Evolutionary conservation across 2,797 vertebrate genomes (phyloP).

Genomic region (Poecilia gillii): DNA sequence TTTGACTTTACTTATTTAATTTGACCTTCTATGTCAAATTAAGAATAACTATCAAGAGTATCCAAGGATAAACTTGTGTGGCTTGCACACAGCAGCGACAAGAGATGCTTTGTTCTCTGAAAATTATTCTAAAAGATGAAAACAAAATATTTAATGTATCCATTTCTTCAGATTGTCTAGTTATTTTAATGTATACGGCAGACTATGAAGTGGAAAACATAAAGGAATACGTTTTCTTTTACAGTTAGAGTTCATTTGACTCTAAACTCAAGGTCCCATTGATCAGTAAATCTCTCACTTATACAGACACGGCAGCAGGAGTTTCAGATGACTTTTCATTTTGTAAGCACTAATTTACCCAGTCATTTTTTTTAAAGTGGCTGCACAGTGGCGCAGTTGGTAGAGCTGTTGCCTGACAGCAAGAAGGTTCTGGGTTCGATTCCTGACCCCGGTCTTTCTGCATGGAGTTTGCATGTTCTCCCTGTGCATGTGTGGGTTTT

Average conservation of each 20-base stretch:
- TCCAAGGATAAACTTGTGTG: neutral
- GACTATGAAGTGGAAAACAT: neutral
- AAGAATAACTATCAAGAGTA: neutral
- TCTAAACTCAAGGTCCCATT: neutral
- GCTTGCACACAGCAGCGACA: neutral
- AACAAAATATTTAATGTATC: neutral
- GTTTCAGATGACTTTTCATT: neutral
- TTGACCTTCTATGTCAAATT: neutral
- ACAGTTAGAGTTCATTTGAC: neutral
- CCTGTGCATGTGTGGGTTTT: too few species aligned
- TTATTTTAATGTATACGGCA: neutral
- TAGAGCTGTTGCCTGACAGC: too few species aligned
- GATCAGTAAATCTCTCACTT: neutral
- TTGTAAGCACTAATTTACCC: neutral
- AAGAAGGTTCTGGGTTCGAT: too few species aligned
- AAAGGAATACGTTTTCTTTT: neutral
- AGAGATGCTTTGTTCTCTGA: neutral
- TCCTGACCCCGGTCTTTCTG: too few species aligned
- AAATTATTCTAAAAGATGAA: neutral
- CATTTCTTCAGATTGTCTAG: neutral
- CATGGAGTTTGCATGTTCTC: too few species aligned
- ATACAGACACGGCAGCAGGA: neutral
- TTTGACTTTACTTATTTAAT: neutral
- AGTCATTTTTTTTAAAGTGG: neutral
- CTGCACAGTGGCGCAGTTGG: too few species aligned